Percentiles rank a stretch among this genome's conserved stretches.
Conservation (phyloP, 1,140 invertebrate species). For the Ceratosolen fusciceps region DNA sequence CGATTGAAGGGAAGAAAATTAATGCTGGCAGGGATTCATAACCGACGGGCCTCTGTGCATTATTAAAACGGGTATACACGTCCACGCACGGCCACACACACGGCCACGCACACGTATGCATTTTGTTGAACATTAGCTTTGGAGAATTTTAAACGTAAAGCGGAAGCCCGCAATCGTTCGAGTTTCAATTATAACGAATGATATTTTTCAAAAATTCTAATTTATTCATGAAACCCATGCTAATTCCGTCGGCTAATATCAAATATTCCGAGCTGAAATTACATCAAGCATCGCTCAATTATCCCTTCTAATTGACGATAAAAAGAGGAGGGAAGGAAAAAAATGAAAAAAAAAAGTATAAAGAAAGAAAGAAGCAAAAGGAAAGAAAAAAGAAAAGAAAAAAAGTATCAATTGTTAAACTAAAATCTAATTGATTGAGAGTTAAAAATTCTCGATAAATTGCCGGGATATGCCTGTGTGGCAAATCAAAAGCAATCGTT, state of each 20-base stretch:
- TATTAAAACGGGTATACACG: constrained; percentile 7
- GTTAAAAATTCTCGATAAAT: no score
- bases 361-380: not conserved
- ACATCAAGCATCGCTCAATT: no score
- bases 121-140: not conserved
- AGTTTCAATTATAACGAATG: not conserved
- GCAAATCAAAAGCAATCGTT: no score
- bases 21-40: not conserved
- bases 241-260: not conserved
- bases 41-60: not conserved
- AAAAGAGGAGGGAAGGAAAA: not conserved
- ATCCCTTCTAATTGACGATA: no score
- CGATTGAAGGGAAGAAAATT: not conserved
- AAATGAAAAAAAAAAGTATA: not conserved
- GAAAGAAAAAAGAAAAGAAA: not conserved
- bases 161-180: no score
- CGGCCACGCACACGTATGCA: no score
- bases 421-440: no score
- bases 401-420: no score
- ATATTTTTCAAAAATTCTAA: not conserved
- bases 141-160: not conserved
- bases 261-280: no score
- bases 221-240: not conserved
- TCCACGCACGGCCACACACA: no score
- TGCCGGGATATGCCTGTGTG: no score